phyloP scores from a whole-genome alignment of 64 coral and sea anemone species.

The Montipora cactus region DNA sequence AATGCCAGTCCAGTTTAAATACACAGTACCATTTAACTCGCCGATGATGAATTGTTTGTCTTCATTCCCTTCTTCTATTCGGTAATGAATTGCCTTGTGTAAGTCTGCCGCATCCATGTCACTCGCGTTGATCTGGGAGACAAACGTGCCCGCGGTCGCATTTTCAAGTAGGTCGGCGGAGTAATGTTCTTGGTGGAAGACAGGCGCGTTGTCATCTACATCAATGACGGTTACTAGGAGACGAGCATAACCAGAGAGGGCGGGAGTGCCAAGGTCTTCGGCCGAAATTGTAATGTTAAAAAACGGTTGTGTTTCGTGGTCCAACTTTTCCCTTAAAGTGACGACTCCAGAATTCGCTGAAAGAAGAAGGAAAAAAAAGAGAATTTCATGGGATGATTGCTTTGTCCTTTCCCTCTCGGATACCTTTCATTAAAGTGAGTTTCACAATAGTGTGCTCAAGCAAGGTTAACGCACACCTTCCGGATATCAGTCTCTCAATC shows the following conservation, averaged over 20 bases:
- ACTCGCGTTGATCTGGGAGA: slow-evolving; percentile 85
- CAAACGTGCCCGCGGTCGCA: slow-evolving; percentile 60
- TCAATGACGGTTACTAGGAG: slow-evolving; percentile 81
- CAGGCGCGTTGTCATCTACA: slow-evolving; percentile 90
- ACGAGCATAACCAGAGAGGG: slow-evolving; percentile 38
- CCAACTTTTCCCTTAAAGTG: slow-evolving; percentile 69
- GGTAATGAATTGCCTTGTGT: slow-evolving; percentile 78
- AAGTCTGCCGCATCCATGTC: slow-evolving; percentile 75
- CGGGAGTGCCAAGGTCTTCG: slow-evolving; percentile 56
- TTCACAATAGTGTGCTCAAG: too few relatives aligned
- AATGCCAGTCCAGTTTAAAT: slow-evolving; percentile 57
- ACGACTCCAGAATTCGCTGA: slow-evolving; percentile 75
- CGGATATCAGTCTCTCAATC: too few relatives aligned
- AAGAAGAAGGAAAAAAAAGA: not conserved
- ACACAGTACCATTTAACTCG: slow-evolving; percentile 76
- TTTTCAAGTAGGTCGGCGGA: slow-evolving; percentile 73
- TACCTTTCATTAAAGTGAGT: not conserved
- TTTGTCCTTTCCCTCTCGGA: not conserved
- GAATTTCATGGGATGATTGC: not conserved
- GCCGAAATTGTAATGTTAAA: slow-evolving; percentile 86
- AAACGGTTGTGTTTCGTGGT: slow-evolving; percentile 72
- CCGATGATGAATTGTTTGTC: slow-evolving; percentile 71
- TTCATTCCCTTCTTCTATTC: slow-evolving; percentile 65
- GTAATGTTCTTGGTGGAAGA: slow-evolving; percentile 67
- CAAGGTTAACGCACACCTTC: too few relatives aligned